Conservation (phyloP, 2,797 vertebrate species). For the Lacerta viridis region DNA sequence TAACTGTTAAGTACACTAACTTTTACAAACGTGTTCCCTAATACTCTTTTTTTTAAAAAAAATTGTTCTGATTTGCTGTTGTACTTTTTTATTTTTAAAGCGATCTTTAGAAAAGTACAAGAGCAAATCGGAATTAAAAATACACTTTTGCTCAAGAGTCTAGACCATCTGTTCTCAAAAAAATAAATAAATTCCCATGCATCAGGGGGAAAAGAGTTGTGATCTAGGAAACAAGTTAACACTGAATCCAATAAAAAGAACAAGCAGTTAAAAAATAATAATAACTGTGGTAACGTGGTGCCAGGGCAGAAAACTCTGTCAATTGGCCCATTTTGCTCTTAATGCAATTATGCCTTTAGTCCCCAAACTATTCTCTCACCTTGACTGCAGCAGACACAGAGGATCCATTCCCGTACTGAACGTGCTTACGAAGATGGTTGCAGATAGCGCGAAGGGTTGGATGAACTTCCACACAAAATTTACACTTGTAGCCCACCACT, state of each 20-base stretch:
- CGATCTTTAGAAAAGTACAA: neutral
- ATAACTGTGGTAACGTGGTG: constrained; percentile 5
- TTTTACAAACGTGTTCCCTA: neutral
- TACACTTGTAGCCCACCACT: constrained; percentile 95
- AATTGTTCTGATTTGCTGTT: neutral
- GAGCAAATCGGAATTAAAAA: constrained; percentile 18
- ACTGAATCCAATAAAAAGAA: constrained; percentile 69
- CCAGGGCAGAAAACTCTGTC: constrained; percentile 24
- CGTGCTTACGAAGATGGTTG: constrained; percentile 97
- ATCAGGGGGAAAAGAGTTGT: constrained; percentile 21
- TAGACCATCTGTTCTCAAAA: constrained; percentile 56
- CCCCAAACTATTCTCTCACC: constrained; percentile 69
- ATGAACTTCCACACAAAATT: constrained; percentile 97
- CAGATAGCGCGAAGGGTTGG: constrained; percentile 97
- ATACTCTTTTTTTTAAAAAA: constrained; percentile 13
- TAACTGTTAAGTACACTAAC: neutral
- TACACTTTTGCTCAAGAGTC: constrained; percentile 48
- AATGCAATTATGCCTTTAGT: neutral
- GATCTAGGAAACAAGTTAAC: neutral
- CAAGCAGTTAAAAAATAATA: constrained; percentile 52
- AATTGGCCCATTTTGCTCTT: neutral
- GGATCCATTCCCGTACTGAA: constrained; percentile 94
- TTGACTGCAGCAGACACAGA: constrained; percentile 84
- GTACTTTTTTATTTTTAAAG: neutral
- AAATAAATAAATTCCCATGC: constrained; percentile 49